Evolutionary conservation across 2,888 invertebrate genomes (phyloP).

Genomic region (Pachymerium ferrugineum): DNA sequence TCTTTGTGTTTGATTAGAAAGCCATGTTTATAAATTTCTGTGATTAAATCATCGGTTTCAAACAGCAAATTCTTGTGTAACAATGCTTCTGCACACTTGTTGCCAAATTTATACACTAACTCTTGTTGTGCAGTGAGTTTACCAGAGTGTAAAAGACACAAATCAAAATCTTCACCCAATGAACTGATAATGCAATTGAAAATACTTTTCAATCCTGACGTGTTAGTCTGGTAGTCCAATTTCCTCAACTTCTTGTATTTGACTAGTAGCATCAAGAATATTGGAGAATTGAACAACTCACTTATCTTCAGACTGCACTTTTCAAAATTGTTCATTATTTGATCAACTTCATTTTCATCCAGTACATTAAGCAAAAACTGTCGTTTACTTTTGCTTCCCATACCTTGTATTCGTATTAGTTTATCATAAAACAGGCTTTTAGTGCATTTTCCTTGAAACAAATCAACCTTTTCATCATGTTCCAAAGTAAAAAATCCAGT

Average conservation of each 20-base stretch:
- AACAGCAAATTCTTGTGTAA: background rate
- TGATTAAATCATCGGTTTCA: background rate
- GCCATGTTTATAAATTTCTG: background rate
- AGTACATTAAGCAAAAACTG: background rate
- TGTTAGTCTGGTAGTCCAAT: background rate
- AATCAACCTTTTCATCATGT: background rate
- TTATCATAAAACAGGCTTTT: background rate
- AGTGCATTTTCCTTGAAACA: background rate
- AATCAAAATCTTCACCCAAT: background rate
- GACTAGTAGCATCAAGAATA: background rate
- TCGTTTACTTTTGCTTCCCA: background rate
- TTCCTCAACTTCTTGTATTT: background rate
- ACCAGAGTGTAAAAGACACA: too few species aligned
- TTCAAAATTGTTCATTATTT: background rate
- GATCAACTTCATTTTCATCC: background rate
- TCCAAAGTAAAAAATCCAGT: background rate
- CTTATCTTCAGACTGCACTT: background rate
- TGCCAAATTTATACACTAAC: background rate
- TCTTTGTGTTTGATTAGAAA: background rate
- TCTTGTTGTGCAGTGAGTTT: background rate
- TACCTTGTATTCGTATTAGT: background rate
- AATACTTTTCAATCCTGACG: background rate
- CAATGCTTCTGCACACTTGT: background rate
- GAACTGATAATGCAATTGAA: background rate
- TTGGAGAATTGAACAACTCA: background rate